Conservation (phyloP, 2,888 invertebrate genomes). For the Drosophila nigritarsus region DNA sequence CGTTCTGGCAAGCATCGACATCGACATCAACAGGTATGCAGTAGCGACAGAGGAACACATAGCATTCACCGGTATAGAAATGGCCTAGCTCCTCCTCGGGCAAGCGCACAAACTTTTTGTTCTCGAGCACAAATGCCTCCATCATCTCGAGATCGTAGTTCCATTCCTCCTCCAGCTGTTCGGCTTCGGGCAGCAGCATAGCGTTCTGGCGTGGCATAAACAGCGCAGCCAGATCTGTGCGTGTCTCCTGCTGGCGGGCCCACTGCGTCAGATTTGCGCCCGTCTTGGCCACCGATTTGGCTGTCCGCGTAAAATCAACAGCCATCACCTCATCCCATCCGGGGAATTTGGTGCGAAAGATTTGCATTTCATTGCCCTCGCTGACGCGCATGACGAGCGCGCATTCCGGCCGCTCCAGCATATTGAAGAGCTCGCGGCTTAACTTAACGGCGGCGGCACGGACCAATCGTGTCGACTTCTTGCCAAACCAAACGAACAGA, state of each 20-base stretch:
- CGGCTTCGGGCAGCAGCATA: conserved; percentile 93
- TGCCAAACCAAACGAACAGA: conserved; percentile 99
- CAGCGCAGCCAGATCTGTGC: conserved; percentile 96
- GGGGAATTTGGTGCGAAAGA: conserved; percentile 98
- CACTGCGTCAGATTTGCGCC: conserved; percentile 97
- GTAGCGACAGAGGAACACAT: conserved; percentile 98
- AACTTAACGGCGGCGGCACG: conserved; percentile 98
- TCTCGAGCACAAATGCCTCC: conserved; percentile 98
- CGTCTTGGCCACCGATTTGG: conserved; percentile 97
- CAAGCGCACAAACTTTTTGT: conserved; percentile 97
- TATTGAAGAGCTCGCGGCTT: conserved; percentile 97
- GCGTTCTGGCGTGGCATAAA: conserved; percentile 97
- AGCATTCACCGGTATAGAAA: conserved; percentile 97
- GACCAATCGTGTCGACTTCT: conserved; percentile 97
- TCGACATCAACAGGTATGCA: conserved; percentile 89
- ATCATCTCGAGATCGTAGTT: conserved; percentile 99
- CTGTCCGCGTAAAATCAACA: conserved; percentile 99
- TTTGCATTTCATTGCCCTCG: conserved; percentile 96
- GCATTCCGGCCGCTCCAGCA: conserved; percentile 95
- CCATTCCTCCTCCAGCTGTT: conserved; percentile 96
- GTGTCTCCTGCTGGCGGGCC: conserved; percentile 95
- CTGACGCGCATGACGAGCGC: conserved; percentile 95
- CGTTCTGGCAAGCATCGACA: conserved; percentile 18
- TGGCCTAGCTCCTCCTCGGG: conserved; percentile 96
- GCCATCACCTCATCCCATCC: conserved; percentile 99